Evolutionary conservation across 37 sponge, comb jelly and placozoan species (phyloP).

Genomic region (Spongilla lacustris): DNA sequence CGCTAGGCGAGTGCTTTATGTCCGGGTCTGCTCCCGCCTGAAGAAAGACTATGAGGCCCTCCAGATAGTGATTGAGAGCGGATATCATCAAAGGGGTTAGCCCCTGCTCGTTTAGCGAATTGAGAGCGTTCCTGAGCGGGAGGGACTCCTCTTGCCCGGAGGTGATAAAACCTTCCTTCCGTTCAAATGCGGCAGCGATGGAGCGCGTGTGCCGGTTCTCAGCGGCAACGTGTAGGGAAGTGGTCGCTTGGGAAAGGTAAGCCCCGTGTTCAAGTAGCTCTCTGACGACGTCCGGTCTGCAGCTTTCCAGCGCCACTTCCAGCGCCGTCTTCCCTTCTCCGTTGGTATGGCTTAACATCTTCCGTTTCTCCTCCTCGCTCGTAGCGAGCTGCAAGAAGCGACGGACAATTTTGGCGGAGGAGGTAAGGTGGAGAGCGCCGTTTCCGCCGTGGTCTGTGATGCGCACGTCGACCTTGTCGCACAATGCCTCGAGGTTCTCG

Average conservation of each 20-base stretch:
- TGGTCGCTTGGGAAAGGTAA: not conserved
- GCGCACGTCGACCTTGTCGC: not conserved
- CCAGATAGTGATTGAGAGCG: not conserved
- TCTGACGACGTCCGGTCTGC: constrained; percentile 8
- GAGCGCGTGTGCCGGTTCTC: not conserved
- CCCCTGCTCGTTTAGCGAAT: constrained; percentile 3
- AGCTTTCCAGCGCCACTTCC: constrained; percentile 21
- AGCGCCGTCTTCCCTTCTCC: constrained; percentile 29
- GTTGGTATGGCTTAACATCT: not conserved
- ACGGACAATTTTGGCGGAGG: not conserved
- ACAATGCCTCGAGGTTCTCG: not conserved
- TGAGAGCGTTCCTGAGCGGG: not conserved
- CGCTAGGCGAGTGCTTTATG: not conserved
- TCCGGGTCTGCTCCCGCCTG: constrained; percentile 22
- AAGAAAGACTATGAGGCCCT: constrained; percentile 23
- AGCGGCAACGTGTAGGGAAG: constrained; percentile 9
- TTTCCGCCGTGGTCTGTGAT: constrained; percentile 2
- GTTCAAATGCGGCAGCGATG: not conserved
- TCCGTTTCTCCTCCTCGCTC: not conserved
- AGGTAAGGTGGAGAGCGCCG: constrained; percentile 17
- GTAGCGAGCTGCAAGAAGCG: not conserved
- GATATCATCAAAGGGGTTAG: constrained; percentile 42
- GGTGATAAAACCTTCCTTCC: not conserved
- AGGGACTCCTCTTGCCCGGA: not conserved
- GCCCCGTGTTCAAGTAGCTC: constrained; percentile 5